Conservation (phyloP, 2,113 vertebrate species). For the Scytalopus superciliaris region DNA sequence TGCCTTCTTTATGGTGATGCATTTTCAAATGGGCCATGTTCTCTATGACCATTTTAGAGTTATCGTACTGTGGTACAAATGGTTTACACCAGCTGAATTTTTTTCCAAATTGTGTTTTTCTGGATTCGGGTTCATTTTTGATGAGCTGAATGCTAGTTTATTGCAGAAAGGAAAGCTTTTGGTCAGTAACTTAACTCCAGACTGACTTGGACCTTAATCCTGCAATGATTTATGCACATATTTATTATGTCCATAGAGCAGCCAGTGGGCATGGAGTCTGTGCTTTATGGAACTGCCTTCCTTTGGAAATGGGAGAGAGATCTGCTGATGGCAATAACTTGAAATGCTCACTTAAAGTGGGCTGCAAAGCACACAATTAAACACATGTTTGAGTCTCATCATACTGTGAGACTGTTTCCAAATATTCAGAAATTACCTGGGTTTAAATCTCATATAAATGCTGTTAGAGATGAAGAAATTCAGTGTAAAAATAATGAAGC, state of each 20-base stretch:
- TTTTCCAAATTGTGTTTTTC: background rate
- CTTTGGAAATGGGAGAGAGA: background rate
- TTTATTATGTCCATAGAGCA: background rate
- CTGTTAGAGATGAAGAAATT: background rate
- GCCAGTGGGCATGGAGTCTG: background rate
- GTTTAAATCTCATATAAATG: background rate
- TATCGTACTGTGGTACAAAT: background rate
- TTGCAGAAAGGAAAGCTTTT: background rate
- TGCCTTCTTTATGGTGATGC: background rate
- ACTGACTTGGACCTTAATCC: slow-evolving; percentile 21
- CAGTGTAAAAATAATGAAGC: background rate
- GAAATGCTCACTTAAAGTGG: background rate
- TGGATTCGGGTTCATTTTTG: background rate
- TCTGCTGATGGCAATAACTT: background rate
- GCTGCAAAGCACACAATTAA: background rate
- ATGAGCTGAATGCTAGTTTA: background rate
- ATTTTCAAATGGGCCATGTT: background rate
- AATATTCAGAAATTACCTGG: slow-evolving; percentile 20
- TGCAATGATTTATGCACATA: background rate
- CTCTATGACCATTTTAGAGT: background rate
- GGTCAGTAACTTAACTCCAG: background rate
- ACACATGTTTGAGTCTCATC: background rate
- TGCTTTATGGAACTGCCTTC: background rate
- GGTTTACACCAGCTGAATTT: background rate
- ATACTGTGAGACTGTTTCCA: background rate